Evolutionary conservation across 2,113 vertebrate genomes (phyloP).

Genomic region (Indri indri): DNA sequence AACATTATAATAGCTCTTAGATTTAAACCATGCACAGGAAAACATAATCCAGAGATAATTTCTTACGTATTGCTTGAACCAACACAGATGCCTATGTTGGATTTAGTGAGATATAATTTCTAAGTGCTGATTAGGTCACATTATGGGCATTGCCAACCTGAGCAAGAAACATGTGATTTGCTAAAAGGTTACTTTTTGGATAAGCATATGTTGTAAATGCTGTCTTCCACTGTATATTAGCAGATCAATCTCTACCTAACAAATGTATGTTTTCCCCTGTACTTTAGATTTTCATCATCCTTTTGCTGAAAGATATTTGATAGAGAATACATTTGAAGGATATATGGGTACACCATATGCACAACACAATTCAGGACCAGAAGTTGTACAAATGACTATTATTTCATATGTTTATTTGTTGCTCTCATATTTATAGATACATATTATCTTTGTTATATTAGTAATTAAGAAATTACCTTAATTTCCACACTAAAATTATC

Average conservation of each 20-base stretch:
- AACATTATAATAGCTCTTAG: constrained; percentile 59
- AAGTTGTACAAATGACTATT: not conserved
- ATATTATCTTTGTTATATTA: not conserved
- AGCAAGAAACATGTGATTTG: not conserved
- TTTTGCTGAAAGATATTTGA: not conserved
- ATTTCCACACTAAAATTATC: not conserved
- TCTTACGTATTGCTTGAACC: constrained; percentile 59
- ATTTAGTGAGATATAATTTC: constrained; percentile 70
- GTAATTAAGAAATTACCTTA: not conserved
- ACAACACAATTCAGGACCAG: not conserved
- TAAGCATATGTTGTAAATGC: not conserved
- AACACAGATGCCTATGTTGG: constrained; percentile 61
- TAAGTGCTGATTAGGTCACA: constrained; percentile 63
- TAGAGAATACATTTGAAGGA: not conserved
- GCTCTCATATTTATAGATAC: not conserved
- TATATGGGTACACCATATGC: not conserved
- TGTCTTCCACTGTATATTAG: not conserved
- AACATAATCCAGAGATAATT: constrained; percentile 66
- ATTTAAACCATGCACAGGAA: constrained; percentile 60
- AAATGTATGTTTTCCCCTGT: not conserved
- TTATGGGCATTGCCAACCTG: not conserved
- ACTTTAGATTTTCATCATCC: not conserved
- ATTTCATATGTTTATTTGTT: not conserved
- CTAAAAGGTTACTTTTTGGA: not conserved
- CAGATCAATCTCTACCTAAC: not conserved